Evolutionary conservation across 1,140 invertebrate genomes (phyloP).

Genomic region (Lordiphosa collinella): DNA sequence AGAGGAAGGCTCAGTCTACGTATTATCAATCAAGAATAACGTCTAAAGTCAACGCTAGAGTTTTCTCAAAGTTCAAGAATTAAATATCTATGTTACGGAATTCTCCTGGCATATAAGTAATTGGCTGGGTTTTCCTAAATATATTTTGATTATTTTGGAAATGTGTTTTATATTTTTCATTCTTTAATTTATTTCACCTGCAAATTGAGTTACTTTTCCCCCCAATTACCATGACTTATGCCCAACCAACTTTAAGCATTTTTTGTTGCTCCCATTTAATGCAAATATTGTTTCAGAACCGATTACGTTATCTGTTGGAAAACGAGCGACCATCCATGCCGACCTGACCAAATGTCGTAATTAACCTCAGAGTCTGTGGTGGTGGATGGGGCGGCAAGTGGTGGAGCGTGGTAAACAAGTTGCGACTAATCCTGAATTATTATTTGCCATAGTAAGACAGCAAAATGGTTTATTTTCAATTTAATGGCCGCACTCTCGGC

Average conservation of each 20-base stretch:
- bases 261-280: background rate
- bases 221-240: no score
- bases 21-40: no score
- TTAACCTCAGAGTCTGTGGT: slow-evolving; percentile 51
- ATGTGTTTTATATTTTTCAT: no score
- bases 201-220: no score
- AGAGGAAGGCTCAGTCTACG: no score
- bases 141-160: no score
- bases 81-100: no score
- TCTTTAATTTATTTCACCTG: no score
- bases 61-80: no score
- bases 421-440: slow-evolving; percentile 72
- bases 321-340: slow-evolving; percentile 42
- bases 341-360: slow-evolving; percentile 76
- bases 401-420: slow-evolving; percentile 39
- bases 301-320: slow-evolving; percentile 60
- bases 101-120: no score
- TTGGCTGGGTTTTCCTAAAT: no score
- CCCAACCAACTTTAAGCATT: background rate
- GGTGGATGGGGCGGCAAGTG: background rate
- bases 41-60: no score
- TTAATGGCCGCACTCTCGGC: slow-evolving; percentile 35
- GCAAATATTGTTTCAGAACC: slow-evolving; percentile 24
- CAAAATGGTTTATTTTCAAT: slow-evolving; percentile 76
- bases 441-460: slow-evolving; percentile 57